Base-by-base conservation (phyloP, 1,140 invertebrate species). In the Phymorhynchus buccinoides region DNA sequence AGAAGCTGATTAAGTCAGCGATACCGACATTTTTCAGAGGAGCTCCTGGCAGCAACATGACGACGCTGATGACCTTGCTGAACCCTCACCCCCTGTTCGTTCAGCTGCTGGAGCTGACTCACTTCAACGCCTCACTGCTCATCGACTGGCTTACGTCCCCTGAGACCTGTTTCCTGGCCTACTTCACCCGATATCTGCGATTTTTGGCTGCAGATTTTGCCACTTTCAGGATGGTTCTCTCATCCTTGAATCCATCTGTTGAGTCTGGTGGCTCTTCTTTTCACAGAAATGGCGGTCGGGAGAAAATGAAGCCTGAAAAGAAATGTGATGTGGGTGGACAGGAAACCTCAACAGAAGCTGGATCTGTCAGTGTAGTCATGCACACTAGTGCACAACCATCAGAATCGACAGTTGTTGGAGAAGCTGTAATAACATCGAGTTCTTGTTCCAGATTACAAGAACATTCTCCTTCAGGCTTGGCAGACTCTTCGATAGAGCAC, bases 111-210 rank as follows among this genome's bases (percentile, higher is more conserved):
- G 77, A 84, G 3, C 41, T 77, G 32, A 84, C 79, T 7, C 22
- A 52, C n/a, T 87, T 81, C 68, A 97, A 97, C 91, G 95, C 96
- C 22, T 96, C 96, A 91, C 95, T 98, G 1, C 90, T 98, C 32
- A 93, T 98, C 52, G 97, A 98, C 94, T 95, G 97, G 91, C 94
- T 98, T 84, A 96, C 97, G 39, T 97, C 96, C 88, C 97, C 97
- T 91, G 97, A 98, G 92, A 98, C 97, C 7, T 97, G 96, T 93
- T 98, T 98, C 92, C 93, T 98, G 68, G 93, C 97, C 4, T 98
- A 98, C 94, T 93, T 98, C 79, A 94, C 97, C 79, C 95, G 97
- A 88, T 96, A 97, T 90, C 94, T 98, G 35, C 81, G 81, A 35
- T 39, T 83, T 35, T 7, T 73, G 56, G 66, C 66, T 1, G 37